Percentiles rank a stretch among this genome's conserved stretches.
phyloP scores from a whole-genome alignment of 1,140 invertebrate species.

The Lordiphosa collinella region DNA sequence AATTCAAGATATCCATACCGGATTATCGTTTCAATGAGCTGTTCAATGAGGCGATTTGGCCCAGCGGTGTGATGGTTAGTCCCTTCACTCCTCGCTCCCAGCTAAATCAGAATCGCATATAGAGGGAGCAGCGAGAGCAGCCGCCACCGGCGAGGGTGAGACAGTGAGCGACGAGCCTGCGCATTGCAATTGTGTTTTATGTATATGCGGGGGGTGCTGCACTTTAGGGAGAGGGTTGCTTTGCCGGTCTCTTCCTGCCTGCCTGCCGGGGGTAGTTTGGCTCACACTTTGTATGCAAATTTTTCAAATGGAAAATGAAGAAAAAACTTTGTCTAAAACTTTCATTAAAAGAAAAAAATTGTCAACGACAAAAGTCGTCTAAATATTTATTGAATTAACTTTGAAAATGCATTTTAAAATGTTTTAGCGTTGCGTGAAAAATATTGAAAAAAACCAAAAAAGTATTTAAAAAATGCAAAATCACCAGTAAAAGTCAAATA shows the following conservation, averaged over 20 bases:
- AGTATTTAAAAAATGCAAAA: constrained; percentile 56
- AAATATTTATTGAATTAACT: constrained; percentile 61
- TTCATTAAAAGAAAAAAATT: constrained; percentile 46
- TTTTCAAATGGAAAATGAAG: constrained; percentile 22
- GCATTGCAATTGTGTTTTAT: background rate
- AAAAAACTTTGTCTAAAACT: constrained; percentile 60
- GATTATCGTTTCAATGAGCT: constrained; percentile 79
- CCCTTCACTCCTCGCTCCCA: constrained; percentile 76
- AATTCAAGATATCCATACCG: constrained; percentile 77
- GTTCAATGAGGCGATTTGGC: constrained; percentile 78
- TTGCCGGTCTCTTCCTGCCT: constrained; percentile 17
- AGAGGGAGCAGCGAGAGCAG: constrained; percentile 37
- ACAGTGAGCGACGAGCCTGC: constrained; percentile 11
- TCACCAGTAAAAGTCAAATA: constrained; percentile 47
- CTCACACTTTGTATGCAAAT: constrained; percentile 52
- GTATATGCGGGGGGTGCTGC: constrained; percentile 2
- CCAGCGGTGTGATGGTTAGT: constrained; percentile 77
- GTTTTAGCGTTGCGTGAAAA: constrained; percentile 66
- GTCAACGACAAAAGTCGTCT: constrained; percentile 31
- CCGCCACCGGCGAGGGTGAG: constrained; percentile 34
- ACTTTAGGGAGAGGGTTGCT: constrained; percentile 42
- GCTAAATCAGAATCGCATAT: constrained; percentile 77
- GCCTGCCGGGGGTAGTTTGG: constrained; percentile 10
- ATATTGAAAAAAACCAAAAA: constrained; percentile 28
- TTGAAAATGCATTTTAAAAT: constrained; percentile 77